Conservation (phyloP, 2,797 vertebrate species). For the Vultur gryphus region DNA sequence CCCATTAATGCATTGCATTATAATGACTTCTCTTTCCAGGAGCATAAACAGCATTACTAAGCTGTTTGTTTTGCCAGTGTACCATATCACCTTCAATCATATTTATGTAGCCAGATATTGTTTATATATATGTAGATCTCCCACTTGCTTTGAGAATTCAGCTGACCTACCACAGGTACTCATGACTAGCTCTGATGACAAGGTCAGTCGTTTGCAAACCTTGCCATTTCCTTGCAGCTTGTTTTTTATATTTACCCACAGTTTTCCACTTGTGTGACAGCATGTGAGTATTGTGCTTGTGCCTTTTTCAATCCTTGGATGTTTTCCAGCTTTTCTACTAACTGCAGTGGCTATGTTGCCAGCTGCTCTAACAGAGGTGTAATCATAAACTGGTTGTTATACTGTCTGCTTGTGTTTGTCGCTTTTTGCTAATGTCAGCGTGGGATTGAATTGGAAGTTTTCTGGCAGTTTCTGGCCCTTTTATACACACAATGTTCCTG, state of each 20-base stretch:
- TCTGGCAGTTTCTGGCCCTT: slow-evolving; percentile 11
- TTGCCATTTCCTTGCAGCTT: not conserved
- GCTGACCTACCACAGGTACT: not conserved
- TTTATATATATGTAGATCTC: not conserved
- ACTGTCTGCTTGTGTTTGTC: slow-evolving; percentile 10
- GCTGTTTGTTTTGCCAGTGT: not conserved
- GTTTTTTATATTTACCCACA: not conserved
- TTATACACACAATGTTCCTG: not conserved
- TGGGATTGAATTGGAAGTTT: slow-evolving; percentile 22
- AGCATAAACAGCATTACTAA: not conserved
- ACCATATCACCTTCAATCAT: not conserved
- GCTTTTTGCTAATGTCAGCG: not conserved
- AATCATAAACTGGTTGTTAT: slow-evolving; percentile 24
- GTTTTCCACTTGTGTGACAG: not conserved
- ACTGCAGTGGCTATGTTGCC: not conserved
- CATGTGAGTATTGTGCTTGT: not conserved
- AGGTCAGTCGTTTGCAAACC: not conserved
- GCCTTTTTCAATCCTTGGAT: not conserved
- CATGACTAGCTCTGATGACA: not conserved
- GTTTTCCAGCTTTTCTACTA: not conserved
- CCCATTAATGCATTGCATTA: not conserved
- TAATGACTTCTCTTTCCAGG: not conserved
- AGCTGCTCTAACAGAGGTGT: slow-evolving; percentile 33
- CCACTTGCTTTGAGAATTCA: not conserved
- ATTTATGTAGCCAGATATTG: not conserved